These are phyloP conservation scores for Antidorcas marsupialis DNA, from an alignment of 2,113 vertebrate species.

Conservation along the genomic window DNA sequence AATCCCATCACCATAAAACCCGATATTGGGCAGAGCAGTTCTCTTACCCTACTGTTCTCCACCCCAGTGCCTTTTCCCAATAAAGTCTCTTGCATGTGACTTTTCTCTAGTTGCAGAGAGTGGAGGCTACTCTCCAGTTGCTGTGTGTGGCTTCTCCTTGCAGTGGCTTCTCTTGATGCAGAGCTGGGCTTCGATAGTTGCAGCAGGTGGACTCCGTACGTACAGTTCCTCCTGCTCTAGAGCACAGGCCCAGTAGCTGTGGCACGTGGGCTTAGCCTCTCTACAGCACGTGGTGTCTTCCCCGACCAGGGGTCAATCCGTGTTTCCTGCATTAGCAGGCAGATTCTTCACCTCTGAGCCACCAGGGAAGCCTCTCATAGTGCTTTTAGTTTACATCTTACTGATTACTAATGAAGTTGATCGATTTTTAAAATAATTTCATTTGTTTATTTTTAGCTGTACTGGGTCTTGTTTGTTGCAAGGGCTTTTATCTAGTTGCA, in stretches of 20 bases:
- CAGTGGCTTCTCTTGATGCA: neutral
- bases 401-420: neutral
- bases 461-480: neutral
- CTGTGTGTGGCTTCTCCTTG: neutral
- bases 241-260: neutral
- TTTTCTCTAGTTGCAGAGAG: neutral
- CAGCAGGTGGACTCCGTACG: neutral
- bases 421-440: neutral
- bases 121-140: neutral
- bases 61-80: too few relatives aligned
- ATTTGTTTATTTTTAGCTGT: neutral
- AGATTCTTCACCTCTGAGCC: neutral
- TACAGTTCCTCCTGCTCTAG: neutral
- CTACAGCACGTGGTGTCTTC: neutral
- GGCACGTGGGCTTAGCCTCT: neutral
- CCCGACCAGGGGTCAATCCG: neutral
- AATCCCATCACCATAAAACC: too few relatives aligned
- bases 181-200: neutral
- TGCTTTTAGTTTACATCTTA: neutral
- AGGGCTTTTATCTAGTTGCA: neutral
- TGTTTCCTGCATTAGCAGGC: neutral
- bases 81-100: neutral
- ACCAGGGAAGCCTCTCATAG: neutral
- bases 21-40: too few relatives aligned
- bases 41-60: too few relatives aligned